Base-by-base conservation (phyloP, 2,797 vertebrate genomes). In the Propithecus perrieri region DNA sequence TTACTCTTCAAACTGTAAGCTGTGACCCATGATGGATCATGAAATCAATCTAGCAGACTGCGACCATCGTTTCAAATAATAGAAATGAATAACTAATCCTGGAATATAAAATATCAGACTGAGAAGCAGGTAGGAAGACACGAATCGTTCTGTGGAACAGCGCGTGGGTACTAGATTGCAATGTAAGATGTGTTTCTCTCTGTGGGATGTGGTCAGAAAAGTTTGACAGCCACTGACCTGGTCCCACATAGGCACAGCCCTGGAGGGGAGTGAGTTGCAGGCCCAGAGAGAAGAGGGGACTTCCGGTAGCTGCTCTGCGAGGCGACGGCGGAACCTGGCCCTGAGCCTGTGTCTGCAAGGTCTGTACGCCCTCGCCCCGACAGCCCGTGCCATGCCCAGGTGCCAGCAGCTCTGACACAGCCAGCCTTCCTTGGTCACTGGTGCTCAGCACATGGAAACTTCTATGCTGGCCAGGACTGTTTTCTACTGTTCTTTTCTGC, bases 161-260 rank as follows among this genome's bases (percentile, higher is more conserved):
- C 0, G 1, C 9, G 1, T 14, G 6, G 30, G 26, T 43, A 15
- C 75, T 35, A 18, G 30, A 28, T 65, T 22, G 20, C 20, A 11
- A 24, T 0, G 5, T 4, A 2, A 30, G 18, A 22, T 1, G 4
- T 1, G 33, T 1, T 41, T 65, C 13, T 35, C 15, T 28, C 83
- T 33, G 41, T 35, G 86, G 50, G 46, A 1, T 1, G 22, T 4
- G 0, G 10, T 50, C 65, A 38, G 18, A 63, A 11, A 11, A 2
- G n/a, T 41, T 0, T 18, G 57, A 5, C 7, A 50, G 76, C 24
- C 35, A 13, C 30, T 13, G 24, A 48, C 33, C 65, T 10, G 1
- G 17, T n/a, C 86, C 63, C 84, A 28, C n/a, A 24, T 4, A 2
- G 17, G 22, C 17, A 15, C 6, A 15, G 71, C 26, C 41, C 24